Conservation (phyloP, 2,113 vertebrate species). For the Halichoerus grypus region DNA sequence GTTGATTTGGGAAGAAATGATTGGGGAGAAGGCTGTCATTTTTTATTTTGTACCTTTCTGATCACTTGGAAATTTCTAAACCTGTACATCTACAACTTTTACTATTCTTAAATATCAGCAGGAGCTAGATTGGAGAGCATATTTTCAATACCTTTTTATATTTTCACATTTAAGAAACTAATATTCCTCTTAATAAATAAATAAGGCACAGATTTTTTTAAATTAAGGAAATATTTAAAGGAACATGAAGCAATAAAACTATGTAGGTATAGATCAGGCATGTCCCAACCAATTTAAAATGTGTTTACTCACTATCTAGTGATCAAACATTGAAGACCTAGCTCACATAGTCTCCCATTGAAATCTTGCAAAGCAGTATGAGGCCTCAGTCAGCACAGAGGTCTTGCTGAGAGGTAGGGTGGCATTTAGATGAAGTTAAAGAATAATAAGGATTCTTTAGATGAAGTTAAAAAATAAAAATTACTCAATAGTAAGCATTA, state of each 20-base stretch:
- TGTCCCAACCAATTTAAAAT: neutral
- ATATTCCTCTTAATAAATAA: neutral
- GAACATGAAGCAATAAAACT: neutral
- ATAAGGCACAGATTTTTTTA: neutral
- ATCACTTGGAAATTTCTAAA: slow-evolving; percentile 44
- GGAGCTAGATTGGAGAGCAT: neutral
- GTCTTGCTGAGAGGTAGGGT: neutral
- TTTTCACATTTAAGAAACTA: slow-evolving; percentile 42
- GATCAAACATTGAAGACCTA: neutral
- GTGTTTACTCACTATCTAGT: neutral
- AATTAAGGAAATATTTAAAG: neutral
- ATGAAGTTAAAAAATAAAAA: neutral
- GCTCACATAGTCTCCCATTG: neutral
- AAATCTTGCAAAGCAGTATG: neutral
- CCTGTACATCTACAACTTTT: neutral
- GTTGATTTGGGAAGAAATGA: neutral
- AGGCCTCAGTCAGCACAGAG: neutral
- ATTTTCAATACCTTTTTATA: slow-evolving; percentile 48
- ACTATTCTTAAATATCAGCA: slow-evolving; percentile 29
- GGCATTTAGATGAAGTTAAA: neutral
- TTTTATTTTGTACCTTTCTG: slow-evolving; percentile 9
- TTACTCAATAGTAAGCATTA: neutral
- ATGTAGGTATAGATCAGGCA: neutral
- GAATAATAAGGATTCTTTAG: neutral
- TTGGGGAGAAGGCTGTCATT: neutral